Conservation (phyloP, 2,888 invertebrate species). For the Drosophila merina region DNA sequence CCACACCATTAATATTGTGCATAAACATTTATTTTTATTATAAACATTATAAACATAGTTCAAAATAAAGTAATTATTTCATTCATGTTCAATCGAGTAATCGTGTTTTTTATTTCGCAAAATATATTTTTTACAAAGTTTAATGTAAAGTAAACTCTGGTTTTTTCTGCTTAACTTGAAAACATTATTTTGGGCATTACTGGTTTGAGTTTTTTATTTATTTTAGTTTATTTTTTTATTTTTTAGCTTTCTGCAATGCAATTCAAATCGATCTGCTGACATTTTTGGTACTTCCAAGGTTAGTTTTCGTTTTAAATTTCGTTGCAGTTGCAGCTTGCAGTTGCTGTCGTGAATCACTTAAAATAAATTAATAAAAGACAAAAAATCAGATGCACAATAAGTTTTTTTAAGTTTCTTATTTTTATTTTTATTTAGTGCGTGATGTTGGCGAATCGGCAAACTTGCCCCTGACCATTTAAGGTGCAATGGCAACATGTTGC, state of each 20-base stretch:
- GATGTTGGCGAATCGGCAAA: slow-evolving; percentile 24
- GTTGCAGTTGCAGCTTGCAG: slow-evolving; percentile 17
- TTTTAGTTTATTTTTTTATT: background rate
- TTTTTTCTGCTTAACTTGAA: too few relatives aligned
- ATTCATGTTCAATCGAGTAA: slow-evolving; percentile 6
- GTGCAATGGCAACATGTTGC: slow-evolving; percentile 56
- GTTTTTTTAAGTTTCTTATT: slow-evolving; percentile 4
- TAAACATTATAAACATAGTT: slow-evolving; percentile 34
- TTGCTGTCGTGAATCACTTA: slow-evolving; percentile 69
- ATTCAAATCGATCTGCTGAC: slow-evolving; percentile 51
- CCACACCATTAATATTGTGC: slow-evolving; percentile 24
- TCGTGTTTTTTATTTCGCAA: background rate
- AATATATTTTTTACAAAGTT: too few relatives aligned
- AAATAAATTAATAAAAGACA: slow-evolving; percentile 73
- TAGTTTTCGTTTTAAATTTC: slow-evolving; percentile 27
- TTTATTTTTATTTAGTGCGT: slow-evolving; percentile 21
- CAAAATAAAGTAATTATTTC: slow-evolving; percentile 41
- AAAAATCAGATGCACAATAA: slow-evolving; percentile 31
- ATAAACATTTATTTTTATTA: slow-evolving; percentile 19
- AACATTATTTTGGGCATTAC: background rate
- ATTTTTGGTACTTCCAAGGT: slow-evolving; percentile 69
- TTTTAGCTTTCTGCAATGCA: slow-evolving; percentile 19
- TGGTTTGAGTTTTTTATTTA: background rate
- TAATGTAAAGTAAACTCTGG: too few relatives aligned
- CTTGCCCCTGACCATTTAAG: slow-evolving; percentile 67